Evolutionary conservation across 23 tunicate genomes (phyloP).

Genomic region (Clavelina lepadiformis): DNA sequence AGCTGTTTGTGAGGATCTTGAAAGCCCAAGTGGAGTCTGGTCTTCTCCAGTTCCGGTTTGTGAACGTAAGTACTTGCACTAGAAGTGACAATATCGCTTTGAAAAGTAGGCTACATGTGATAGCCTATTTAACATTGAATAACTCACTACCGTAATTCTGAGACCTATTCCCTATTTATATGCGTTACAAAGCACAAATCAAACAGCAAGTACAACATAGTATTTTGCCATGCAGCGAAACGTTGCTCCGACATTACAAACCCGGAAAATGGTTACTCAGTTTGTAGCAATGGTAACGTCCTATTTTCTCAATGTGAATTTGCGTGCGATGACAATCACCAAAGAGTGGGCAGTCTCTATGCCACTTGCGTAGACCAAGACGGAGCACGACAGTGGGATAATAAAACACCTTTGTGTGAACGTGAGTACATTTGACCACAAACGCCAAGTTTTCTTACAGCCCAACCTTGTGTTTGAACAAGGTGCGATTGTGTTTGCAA

Average conservation of each 20-base stretch:
- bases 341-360: not conserved
- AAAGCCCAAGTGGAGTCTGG: constrained; percentile 3
- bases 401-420: constrained; percentile 9
- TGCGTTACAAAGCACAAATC: no score
- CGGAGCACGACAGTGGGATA: not conserved
- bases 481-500: not conserved
- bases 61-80: constrained; percentile 5
- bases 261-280: constrained; percentile 25
- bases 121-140: no score
- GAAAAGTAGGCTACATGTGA: no score
- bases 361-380: constrained; percentile 4
- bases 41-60: constrained; percentile 5
- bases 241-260: no score
- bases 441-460: not conserved
- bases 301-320: constrained; percentile 24
- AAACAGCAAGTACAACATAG: not conserved
- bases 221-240: no score
- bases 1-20: constrained; percentile 1
- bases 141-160: no score
- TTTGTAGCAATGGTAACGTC: constrained; percentile 23
- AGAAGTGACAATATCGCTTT: no score
- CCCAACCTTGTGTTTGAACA: not conserved
- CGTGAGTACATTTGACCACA: constrained; percentile 3
- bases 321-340: not conserved
- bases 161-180: no score